A percentile compares a stretch with the other conserved stretches of the same genome.
Evolutionary conservation across 2,797 vertebrate genomes (phyloP).

Genomic region (Parauchenoglanis ngamensis): DNA sequence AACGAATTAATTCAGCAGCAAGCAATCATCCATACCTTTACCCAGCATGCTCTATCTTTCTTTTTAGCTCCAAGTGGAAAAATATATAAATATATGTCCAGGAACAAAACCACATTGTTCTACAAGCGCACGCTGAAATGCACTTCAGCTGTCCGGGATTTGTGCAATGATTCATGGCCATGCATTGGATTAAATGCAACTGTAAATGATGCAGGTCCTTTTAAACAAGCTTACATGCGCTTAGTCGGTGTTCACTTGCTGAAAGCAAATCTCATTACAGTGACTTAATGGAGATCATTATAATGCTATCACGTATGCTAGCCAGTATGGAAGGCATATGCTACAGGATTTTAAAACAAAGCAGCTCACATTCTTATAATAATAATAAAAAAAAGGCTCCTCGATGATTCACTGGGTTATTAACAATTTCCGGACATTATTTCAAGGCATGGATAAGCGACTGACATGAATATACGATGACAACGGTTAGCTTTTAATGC

Average conservation of each 20-base stretch:
- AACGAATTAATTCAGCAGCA: background rate
- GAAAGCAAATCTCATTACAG: conserved; percentile 26
- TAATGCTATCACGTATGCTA: conserved; percentile 35
- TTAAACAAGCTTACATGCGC: conserved; percentile 22
- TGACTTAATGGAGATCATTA: conserved; percentile 40
- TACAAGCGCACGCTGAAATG: background rate
- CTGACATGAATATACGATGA: background rate
- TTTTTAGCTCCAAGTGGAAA: background rate
- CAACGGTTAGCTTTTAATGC: background rate
- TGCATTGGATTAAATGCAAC: conserved; percentile 10
- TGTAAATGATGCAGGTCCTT: conserved; percentile 26
- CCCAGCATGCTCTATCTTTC: background rate
- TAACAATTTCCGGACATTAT: background rate
- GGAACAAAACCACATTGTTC: background rate
- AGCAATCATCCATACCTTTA: background rate
- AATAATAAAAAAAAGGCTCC: background rate
- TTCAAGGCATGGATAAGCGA: background rate
- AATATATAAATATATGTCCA: background rate
- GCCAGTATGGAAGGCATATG: background rate
- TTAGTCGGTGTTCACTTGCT: background rate
- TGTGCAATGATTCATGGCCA: background rate
- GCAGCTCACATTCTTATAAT: background rate
- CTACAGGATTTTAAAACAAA: background rate
- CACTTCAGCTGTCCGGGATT: background rate
- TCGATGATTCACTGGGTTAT: background rate